Base-by-base conservation (phyloP, 2,888 invertebrate species). In the Sphecodes monilicornis region DNA sequence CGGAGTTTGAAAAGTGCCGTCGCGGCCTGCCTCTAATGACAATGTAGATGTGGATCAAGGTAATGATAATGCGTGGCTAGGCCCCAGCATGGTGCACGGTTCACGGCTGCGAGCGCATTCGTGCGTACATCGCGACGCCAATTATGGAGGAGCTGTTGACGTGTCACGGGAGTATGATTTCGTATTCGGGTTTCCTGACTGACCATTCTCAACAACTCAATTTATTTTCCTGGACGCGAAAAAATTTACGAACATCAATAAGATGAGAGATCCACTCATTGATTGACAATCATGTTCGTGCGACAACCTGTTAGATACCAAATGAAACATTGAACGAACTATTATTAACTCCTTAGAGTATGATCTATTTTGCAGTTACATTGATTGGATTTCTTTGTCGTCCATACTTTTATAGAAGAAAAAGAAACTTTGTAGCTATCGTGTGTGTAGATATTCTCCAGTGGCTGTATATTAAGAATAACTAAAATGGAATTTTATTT, bases 1-100 rank as follows among this genome's bases (percentile, higher is more conserved):
- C 29, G 26, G 76, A 78, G 78, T 74, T 88, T 77, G 82, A 85
- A 84, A 81, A 90, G 86, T 87, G 86, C 85, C 87, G 91, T 89
- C 90, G 88, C 89, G 89, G 88, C 83, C 89, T 87, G 85, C 87
- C 91, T 90, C 90, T 93, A 94, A 94, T 94, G 94, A 94, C 94
- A 93, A 93, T 92, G 92, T 91, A 90, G 91, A 92, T 93, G 92
- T 92, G 90, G 92, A 92, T 92, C 91, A 89, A 89, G 87, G 90
- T 91, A 92, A 92, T 92, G 93, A 92, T 92, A 91, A 93, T 93
- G 91, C 91, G 88, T 83, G 91, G 90, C 87, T 89, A 89, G 85
- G 91, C 90, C 85, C 1, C 50, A 88, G 77, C 89, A 87, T 87
- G 89, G 87, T 78, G 87, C 88, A 80, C 86, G 89, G 89, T 92